Evolutionary conservation across 2,888 invertebrate species (phyloP), one percentile per base, ranked within the genome.

Genomic region (Nomada fucata): DNA sequence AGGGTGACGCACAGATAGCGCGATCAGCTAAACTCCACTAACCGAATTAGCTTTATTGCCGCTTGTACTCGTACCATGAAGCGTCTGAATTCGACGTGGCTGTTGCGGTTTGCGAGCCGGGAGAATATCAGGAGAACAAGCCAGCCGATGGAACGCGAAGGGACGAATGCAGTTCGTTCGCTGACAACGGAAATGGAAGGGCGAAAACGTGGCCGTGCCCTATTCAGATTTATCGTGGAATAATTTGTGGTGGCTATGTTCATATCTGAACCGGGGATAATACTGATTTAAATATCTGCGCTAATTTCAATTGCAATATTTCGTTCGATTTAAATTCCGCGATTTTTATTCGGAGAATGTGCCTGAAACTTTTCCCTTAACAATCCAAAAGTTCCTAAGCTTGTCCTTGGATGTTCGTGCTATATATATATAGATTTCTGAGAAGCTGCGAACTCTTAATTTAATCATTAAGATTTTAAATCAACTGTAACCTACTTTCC

Each of bases 171-270:
- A n/a, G 47, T 60, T 50, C 52, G 47, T 71, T 61, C 52, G 61
- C 52, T 57, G 23, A 26, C 47, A 47, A 53, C 76, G 84, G 87
- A 86, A 88, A 83, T 82, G 82, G 69, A 65, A 60, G 71, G 63
- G 64, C 81, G 89, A 89, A 88, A 88, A 90, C 86, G 82, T 84
- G 82, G 83, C 79, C 79, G 83, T 84, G 82, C 85, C 89, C 88
- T 88, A 87, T 90, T 88, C 87, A 87, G 89, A 90, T 89, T 86
- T 88, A 89, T 89, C 89, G 86, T 88, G 82, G 83, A 86, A 89
- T 89, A 89, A 89, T 89, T 90, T 90, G 85, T 87, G 67, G 36
- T 53, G 60, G 67, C 77, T 82, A 83, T 86, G 83, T 83, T 68
- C 81, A 81, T 76, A 67, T 71, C 63, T 57, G 50, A n/a, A 13